Percentiles rank a stretch among this genome's conserved stretches.
phyloP scores from a whole-genome alignment of 2,113 vertebrate species.

The Cavia aperea region DNA sequence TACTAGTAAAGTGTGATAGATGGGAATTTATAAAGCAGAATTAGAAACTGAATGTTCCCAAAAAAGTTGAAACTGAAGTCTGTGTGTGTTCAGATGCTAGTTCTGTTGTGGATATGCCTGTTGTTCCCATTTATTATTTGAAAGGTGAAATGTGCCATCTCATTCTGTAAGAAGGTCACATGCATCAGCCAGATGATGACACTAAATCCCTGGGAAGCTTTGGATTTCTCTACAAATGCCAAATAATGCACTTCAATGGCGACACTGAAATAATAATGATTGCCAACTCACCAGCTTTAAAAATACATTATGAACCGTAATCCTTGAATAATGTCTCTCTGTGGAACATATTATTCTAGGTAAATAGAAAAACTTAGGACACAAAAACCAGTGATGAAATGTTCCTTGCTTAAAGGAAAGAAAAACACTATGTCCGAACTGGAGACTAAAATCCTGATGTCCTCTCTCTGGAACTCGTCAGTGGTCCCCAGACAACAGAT shows the following conservation, averaged over 20 bases:
- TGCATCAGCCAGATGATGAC: background rate
- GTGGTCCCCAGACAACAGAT: background rate
- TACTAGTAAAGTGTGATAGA: background rate
- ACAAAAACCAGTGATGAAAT: constrained; percentile 21
- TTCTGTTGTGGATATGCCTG: background rate
- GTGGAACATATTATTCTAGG: background rate
- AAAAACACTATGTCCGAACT: background rate
- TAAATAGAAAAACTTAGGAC: constrained; percentile 26
- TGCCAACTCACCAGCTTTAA: background rate
- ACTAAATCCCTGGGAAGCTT: background rate
- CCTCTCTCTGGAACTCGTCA: background rate
- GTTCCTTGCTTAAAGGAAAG: background rate
- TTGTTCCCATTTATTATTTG: background rate
- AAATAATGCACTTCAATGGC: background rate
- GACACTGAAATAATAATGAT: background rate
- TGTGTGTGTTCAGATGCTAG: background rate
- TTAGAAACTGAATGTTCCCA: background rate
- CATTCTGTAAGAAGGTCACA: background rate
- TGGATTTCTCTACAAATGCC: constrained; percentile 1
- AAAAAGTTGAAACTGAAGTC: background rate
- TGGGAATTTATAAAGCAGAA: background rate
- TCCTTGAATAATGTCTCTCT: background rate
- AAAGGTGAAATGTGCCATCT: background rate
- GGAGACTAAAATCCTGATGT: background rate
- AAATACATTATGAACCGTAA: background rate